Conservation (phyloP, 2,888 invertebrate species). For the Pammene fasciana region DNA sequence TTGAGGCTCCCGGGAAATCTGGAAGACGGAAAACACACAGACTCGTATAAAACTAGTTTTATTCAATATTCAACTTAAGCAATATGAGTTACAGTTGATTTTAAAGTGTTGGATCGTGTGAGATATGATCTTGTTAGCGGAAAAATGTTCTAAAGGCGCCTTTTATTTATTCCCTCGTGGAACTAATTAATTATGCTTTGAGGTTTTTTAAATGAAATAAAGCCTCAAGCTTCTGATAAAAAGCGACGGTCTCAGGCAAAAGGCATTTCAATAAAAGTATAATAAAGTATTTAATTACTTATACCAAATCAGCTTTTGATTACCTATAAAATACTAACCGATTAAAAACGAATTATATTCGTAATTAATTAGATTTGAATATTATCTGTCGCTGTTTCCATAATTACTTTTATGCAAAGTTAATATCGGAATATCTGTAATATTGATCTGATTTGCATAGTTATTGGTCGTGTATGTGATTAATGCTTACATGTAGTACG, state of each 20-base stretch:
- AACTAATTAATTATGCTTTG: conserved; percentile 11
- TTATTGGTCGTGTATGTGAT: neutral
- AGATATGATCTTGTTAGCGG: conserved; percentile 8
- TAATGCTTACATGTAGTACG: conserved; percentile 6
- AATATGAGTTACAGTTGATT: conserved; percentile 2
- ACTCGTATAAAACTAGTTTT: neutral
- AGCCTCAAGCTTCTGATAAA: neutral
- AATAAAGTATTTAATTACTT: too few relatives aligned
- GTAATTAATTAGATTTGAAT: neutral
- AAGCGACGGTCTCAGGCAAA: neutral
- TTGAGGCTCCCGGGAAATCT: conserved; percentile 35
- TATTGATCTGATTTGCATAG: conserved; percentile 9
- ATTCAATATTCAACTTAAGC: neutral
- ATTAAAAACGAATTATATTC: neutral
- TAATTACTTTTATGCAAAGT: conserved; percentile 1
- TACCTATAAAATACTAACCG: too few relatives aligned
- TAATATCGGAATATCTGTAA: neutral
- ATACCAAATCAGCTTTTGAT: too few relatives aligned
- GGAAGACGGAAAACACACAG: neutral
- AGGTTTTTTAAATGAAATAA: neutral
- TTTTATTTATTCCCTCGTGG: conserved; percentile 5
- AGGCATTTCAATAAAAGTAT: too few relatives aligned
- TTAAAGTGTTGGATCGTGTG: neutral
- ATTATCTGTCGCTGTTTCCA: neutral
- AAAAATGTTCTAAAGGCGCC: neutral